Percentiles rank a stretch among this genome's conserved stretches.
Evolutionary conservation across 2,888 invertebrate species (phyloP).

Genomic region (Augochlorella aurata): DNA sequence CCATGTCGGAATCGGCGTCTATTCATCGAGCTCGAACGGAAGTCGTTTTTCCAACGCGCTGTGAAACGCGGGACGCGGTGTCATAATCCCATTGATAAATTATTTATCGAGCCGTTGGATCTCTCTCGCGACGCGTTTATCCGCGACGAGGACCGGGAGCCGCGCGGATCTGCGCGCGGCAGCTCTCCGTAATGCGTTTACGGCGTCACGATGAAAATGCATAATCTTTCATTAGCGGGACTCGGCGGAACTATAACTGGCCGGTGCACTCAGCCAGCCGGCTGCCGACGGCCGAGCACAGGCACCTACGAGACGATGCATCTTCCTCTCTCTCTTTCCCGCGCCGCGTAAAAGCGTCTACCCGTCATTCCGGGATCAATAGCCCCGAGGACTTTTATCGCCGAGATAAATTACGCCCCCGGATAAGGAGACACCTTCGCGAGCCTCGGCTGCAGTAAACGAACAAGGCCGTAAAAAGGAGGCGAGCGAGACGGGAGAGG

Average conservation of each 20-base stretch:
- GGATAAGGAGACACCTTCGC: slow-evolving; percentile 45
- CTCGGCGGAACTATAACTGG: slow-evolving; percentile 38
- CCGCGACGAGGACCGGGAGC: background rate
- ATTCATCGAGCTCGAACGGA: background rate
- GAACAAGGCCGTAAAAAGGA: slow-evolving; percentile 41
- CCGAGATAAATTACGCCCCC: slow-evolving; percentile 59
- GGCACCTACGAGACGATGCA: too few relatives aligned
- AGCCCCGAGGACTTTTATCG: slow-evolving; percentile 53
- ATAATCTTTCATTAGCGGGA: slow-evolving; percentile 52
- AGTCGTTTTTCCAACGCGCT: background rate
- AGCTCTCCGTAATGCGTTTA: slow-evolving; percentile 19
- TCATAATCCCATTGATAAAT: slow-evolving; percentile 13
- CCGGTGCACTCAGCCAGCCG: slow-evolving; percentile 45
- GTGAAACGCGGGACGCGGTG: background rate
- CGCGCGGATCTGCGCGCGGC: background rate
- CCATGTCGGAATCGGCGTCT: background rate
- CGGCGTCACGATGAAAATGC: slow-evolving; percentile 42
- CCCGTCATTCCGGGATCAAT: slow-evolving; percentile 43
- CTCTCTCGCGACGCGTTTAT: slow-evolving; percentile 15
- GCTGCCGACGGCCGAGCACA: background rate
- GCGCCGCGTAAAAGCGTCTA: slow-evolving; percentile 15
- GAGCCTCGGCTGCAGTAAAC: slow-evolving; percentile 34
- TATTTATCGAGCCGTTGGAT: slow-evolving; percentile 5
- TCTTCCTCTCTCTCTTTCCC: background rate
- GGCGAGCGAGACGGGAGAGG: background rate